Conservation (phyloP, 1,140 invertebrate species). For the Tetragnatha versicolor region DNA sequence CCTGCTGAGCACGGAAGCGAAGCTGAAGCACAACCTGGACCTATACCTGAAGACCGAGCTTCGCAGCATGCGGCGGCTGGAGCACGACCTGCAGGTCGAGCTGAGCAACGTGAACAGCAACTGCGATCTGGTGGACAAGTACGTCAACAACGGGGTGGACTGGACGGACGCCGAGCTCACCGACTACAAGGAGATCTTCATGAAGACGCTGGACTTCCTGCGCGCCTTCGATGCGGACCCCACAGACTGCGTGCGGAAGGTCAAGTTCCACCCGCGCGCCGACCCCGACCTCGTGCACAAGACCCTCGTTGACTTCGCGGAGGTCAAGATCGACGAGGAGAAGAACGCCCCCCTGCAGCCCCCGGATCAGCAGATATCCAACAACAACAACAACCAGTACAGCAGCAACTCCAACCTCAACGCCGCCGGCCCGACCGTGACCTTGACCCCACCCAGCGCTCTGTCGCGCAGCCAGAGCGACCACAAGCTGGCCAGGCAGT, state of each 20-base stretch:
- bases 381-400: neutral
- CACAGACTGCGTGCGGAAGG: constrained; percentile 79
- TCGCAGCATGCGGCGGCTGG: constrained; percentile 79
- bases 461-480: constrained; percentile 92
- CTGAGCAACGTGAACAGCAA: constrained; percentile 92
- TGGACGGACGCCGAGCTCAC: constrained; percentile 70
- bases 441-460: constrained; percentile 57
- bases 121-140: constrained; percentile 91
- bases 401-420: constrained; percentile 12
- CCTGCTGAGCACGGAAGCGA: constrained; percentile 70
- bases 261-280: constrained; percentile 70
- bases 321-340: constrained; percentile 74
- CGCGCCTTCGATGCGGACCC: constrained; percentile 91
- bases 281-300: constrained; percentile 53
- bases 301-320: constrained; percentile 75
- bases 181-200: constrained; percentile 91
- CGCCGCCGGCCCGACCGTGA: constrained; percentile 29
- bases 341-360: neutral
- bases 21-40: constrained; percentile 88
- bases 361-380: neutral
- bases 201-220: constrained; percentile 87
- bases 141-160: constrained; percentile 78
- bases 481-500: constrained; percentile 80
- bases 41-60: constrained; percentile 84
- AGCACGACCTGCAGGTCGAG: constrained; percentile 91